These are phyloP conservation scores for Gallinago solitaria DNA, from an alignment of 2,797 vertebrate species.

Conservation along the genomic window DNA sequence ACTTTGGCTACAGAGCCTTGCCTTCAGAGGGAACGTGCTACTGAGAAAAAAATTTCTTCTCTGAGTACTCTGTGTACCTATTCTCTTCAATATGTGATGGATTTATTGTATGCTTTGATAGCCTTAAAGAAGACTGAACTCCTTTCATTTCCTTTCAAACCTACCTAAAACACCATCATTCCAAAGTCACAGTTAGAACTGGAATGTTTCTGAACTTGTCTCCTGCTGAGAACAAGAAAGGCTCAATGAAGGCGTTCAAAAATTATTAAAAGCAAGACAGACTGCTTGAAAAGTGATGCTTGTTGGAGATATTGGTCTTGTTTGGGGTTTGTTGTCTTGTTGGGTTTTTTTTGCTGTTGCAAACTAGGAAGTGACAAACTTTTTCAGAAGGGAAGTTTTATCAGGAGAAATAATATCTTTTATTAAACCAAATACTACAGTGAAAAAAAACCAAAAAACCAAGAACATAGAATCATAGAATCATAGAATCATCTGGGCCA, in stretches of 20 bases:
- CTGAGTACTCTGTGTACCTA: neutral
- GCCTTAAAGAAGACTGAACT: neutral
- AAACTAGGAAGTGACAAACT: neutral
- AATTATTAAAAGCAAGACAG: neutral
- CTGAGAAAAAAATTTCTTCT: neutral
- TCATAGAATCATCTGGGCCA: too few species aligned
- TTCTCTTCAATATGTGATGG: neutral
- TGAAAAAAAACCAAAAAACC: neutral
- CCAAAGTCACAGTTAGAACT: neutral
- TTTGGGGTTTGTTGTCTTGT: neutral
- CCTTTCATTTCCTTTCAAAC: neutral
- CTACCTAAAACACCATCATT: neutral
- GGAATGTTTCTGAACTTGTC: neutral
- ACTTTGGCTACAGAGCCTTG: neutral
- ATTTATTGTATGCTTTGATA: neutral
- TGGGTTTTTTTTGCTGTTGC: neutral
- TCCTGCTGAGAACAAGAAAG: neutral
- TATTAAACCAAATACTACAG: neutral
- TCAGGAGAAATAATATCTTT: neutral
- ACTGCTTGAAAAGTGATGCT: neutral
- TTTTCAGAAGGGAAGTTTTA: neutral
- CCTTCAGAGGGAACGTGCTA: neutral
- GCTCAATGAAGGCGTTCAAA: neutral
- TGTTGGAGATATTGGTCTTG: neutral
- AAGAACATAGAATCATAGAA: too few species aligned